Conservation (phyloP, 2,113 vertebrate species). For the Podarcis cretensis region DNA sequence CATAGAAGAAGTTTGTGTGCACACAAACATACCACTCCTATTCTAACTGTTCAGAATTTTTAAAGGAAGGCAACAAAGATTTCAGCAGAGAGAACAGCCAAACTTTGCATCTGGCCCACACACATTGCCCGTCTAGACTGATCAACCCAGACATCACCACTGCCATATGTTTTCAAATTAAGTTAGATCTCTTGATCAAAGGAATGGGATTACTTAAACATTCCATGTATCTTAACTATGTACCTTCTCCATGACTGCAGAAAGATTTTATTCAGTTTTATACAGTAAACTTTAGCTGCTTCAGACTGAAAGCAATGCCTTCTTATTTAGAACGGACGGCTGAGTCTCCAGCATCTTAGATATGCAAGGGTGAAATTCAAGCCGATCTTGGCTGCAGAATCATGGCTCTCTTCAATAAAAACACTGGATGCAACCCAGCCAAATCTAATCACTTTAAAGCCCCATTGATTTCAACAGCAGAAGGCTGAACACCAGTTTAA, state of each 20-base stretch:
- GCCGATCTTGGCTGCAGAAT: conserved; percentile 1
- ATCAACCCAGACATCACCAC: conserved; percentile 48
- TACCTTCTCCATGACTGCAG: conserved; percentile 32
- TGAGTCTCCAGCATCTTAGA: not conserved
- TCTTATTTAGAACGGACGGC: not conserved
- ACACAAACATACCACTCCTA: conserved; percentile 20
- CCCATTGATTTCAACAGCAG: not conserved
- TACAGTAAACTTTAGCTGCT: conserved; percentile 30
- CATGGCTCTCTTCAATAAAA: not conserved
- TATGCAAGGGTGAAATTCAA: not conserved
- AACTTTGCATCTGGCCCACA: conserved; percentile 72
- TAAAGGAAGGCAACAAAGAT: conserved; percentile 44
- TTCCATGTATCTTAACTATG: conserved; percentile 54
- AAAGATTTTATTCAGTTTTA: conserved; percentile 30
- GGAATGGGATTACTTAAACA: conserved; percentile 40
- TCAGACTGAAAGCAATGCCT: conserved; percentile 13
- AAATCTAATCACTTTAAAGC: not conserved
- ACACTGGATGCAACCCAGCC: not conserved
- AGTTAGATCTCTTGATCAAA: conserved; percentile 70
- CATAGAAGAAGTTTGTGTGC: not conserved
- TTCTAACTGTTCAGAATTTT: conserved; percentile 64
- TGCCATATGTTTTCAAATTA: conserved; percentile 68
- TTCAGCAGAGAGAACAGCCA: conserved; percentile 57
- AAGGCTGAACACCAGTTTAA: not conserved
- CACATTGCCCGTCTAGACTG: conserved; percentile 62